phyloP scores from a whole-genome alignment of 2,888 invertebrate genomes.

The Agriopis aurantiaria region DNA sequence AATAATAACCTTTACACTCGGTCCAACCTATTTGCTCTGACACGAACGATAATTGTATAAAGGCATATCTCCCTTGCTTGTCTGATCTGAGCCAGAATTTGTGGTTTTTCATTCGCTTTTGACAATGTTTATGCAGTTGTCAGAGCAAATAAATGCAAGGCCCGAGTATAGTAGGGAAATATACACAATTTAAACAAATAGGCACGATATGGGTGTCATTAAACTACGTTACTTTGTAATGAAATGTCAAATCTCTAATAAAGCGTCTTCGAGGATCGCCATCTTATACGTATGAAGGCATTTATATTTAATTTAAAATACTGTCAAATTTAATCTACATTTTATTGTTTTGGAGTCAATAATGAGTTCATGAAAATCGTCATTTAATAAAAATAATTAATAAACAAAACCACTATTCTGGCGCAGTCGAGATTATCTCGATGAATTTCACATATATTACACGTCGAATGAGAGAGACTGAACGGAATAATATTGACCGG shows the following conservation, averaged over 20 bases:
- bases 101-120: too few species aligned
- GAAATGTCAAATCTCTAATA: slow-evolving; percentile 11
- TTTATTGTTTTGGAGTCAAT: slow-evolving; percentile 2
- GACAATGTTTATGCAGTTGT: not conserved
- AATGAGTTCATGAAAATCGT: not conserved
- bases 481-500: not conserved
- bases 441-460: not conserved
- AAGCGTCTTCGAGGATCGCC: slow-evolving; percentile 21
- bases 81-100: too few species aligned
- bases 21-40: too few species aligned
- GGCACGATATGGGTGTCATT: not conserved
- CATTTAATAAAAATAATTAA: not conserved
- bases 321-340: not conserved
- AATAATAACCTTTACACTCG: not conserved
- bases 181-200: not conserved
- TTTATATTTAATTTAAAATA: not conserved
- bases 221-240: not conserved
- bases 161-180: not conserved
- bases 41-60: too few species aligned
- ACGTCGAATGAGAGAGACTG: not conserved
- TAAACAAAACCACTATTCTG: not conserved
- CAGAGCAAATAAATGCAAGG: too few species aligned
- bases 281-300: slow-evolving; percentile 21
- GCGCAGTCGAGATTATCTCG: not conserved
- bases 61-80: too few species aligned